Evolutionary conservation across 1,140 invertebrate genomes (phyloP), one percentile per base, ranked within the genome.

Genomic region (Helicoverpa zea): DNA sequence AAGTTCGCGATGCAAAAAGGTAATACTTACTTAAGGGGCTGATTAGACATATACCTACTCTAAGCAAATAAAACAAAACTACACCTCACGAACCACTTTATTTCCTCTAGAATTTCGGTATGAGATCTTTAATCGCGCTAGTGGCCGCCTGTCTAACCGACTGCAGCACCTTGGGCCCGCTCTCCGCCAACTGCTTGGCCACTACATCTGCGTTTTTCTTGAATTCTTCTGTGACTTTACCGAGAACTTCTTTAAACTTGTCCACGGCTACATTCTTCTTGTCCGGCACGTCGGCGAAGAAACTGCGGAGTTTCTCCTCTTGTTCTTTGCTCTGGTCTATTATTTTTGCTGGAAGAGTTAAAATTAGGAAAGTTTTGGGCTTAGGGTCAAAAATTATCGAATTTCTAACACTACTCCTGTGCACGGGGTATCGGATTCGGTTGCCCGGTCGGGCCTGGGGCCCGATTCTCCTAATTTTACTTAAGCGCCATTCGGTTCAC

Each of bases 261-360:
- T 58, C 52, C 11, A 73, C 0, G 2, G 7, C 5, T 0, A 73
- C 52, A 3, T 73, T 43, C 4, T 43, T 73, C 10, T 72, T 72
- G 5, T 72, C 68, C 2, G 49, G 4, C 0, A 23, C 52, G 10
- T 58, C 54, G 1, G 3, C 9, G 14, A 73, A 73, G 5, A 56
- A 18, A 14, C 2, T 18, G 2, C 70, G 51, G 1, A 29, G 9
- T 3, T 43, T 73, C 0, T 73, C 70, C 12, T 58, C 70, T 16
- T 56, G 52, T 12, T 30, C 68, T 16, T 58, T 73, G 13, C 51
- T 56, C 0, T 56, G 3, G n/a, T 43, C 70, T 12, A 58, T 43
- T 23, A 58, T 5, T 73, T 58, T 58, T 12, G 51, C 52, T 73
- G 30, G 7, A 47, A 66, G n/a, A 66, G 43, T 63, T 59, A 0